Evolutionary conservation across 1,140 invertebrate genomes (phyloP), one percentile per base, ranked within the genome.

Genomic region (Monomorium pharaonis): DNA sequence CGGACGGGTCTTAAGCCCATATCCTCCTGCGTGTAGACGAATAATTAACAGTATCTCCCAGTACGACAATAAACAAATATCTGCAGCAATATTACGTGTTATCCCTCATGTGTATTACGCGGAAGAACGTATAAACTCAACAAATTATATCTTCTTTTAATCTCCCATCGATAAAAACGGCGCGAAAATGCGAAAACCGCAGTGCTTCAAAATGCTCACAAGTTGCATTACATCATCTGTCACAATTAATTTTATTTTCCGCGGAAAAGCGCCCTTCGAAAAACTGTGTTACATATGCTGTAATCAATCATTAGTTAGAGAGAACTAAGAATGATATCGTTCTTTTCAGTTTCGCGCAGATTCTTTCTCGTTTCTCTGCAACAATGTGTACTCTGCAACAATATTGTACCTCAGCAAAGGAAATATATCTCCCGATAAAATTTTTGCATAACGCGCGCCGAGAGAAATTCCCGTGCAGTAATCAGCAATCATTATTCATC

Each of bases 401-500:
- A 37, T 37, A 21, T 54, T 14, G 16, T 4, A 7, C 24, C 16
- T 6, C 1, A 24, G 12, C 24, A 21, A 58, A 54, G 24, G 6
- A 21, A 47, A 58, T 44, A 18, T 24, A 44, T 72, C 6, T 21
- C 6, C 18, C 16, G 51, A 30, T 5, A 49, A 72, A 47, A 60
- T 47, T 21, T n/a, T 12, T 33, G 42, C 16, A 58, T 44, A 47
- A 47, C 21, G 14, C 9, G 30, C 78, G 5, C 18, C 24, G 24
- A 37, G 24, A 81, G 21, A 56, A 65, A 70, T 21, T 69, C 33
- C 27, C 42, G 18, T 49, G 33, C 16, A 7, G 42, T 72, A 72
- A 81, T 81, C 33, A 58, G 24, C 33, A 49, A 47, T 78, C 76
- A 51, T 62, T 72, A 70, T 60, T 77, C 72, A 49, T 54, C 5